Percentiles rank a stretch among this genome's conserved stretches.
phyloP scores from a whole-genome alignment of 2,797 vertebrate species.

The Diceros bicornis region DNA sequence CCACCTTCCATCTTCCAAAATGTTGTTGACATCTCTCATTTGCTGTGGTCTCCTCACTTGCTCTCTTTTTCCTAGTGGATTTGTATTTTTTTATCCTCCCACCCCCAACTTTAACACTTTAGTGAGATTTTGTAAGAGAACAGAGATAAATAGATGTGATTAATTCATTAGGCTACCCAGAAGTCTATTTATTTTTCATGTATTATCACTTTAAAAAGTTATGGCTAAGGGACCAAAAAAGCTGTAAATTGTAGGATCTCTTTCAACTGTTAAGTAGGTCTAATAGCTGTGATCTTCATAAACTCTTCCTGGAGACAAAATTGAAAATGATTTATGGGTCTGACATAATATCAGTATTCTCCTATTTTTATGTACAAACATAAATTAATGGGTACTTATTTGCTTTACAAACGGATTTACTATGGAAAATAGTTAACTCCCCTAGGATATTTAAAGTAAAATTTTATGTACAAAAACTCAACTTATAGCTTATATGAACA shows the following conservation, averaged over 20 bases:
- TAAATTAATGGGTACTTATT: background rate
- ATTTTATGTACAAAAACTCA: conserved; percentile 30
- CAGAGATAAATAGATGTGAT: background rate
- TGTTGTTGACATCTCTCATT: background rate
- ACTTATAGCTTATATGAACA: background rate
- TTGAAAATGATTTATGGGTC: background rate
- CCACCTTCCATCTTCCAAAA: background rate
- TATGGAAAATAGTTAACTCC: background rate
- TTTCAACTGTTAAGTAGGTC: conserved; percentile 15
- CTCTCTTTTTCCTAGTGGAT: background rate
- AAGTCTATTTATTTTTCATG: background rate
- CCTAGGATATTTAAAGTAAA: background rate
- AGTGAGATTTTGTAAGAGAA: background rate
- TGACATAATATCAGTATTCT: background rate
- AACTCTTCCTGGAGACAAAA: background rate
- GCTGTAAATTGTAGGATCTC: background rate
- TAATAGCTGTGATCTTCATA: background rate
- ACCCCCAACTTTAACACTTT: background rate
- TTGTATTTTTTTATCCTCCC: background rate
- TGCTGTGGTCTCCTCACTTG: background rate
- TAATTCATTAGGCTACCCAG: background rate
- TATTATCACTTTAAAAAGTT: background rate
- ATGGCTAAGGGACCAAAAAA: background rate
- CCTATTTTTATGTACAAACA: background rate
- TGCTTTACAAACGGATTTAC: background rate